A percentile compares a stretch with the other conserved stretches of the same genome.
phyloP scores from a whole-genome alignment of 2,797 vertebrate species.

The Alfaro cultratus region DNA sequence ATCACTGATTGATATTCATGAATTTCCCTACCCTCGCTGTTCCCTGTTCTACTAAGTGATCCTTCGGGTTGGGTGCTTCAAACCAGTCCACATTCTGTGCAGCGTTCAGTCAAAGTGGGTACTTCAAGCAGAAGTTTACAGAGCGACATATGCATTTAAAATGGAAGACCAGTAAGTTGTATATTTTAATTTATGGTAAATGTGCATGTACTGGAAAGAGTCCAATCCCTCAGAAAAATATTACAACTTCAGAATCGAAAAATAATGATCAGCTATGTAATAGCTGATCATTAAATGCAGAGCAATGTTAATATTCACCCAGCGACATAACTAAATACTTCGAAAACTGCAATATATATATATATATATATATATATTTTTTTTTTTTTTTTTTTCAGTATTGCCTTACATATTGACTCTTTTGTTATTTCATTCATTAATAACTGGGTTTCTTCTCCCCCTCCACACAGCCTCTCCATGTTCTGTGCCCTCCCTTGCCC shows the following conservation, averaged over 20 bases:
- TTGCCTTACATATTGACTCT: conserved; percentile 23
- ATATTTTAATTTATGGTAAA: neutral
- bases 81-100: neutral
- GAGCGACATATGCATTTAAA: neutral
- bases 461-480: conserved; percentile 21
- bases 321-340: neutral
- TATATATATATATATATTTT: neutral
- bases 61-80: conserved; percentile 1
- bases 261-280: no score
- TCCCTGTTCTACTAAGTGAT: neutral
- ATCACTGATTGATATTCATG: conserved; percentile 4
- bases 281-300: neutral
- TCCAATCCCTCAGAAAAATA: neutral
- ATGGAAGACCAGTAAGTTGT: neutral
- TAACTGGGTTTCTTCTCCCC: conserved; percentile 32
- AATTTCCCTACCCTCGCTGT: neutral
- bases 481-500: conserved; percentile 36
- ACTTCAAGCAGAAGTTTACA: neutral
- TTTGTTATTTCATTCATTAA: conserved; percentile 36
- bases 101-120: neutral
- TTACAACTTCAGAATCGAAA: neutral
- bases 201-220: neutral
- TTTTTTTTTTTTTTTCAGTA: neutral
- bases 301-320: neutral
- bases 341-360: neutral